Conservation (phyloP, 2,888 invertebrate species). For the Adelphocoris suturalis region DNA sequence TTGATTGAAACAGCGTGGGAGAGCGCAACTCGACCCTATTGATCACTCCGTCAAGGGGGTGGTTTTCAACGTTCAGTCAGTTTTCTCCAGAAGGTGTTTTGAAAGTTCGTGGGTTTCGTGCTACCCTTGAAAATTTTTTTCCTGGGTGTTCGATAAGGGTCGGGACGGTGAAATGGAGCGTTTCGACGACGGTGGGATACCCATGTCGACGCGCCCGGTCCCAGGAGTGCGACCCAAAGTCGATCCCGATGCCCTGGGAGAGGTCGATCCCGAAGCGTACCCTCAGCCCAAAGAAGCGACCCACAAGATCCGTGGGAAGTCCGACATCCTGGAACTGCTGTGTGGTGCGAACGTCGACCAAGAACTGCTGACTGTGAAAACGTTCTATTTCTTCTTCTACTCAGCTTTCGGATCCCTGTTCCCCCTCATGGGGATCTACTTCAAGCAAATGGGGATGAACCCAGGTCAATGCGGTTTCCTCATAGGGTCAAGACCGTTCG, state of each 20-base stretch:
- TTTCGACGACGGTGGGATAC: conserved; percentile 67
- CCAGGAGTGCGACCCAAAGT: conserved; percentile 84
- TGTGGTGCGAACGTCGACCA: conserved; percentile 91
- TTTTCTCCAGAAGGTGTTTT: conserved; percentile 18
- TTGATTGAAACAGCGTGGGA: neutral
- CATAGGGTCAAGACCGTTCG: conserved; percentile 97
- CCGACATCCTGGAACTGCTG: conserved; percentile 90
- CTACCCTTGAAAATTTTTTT: neutral
- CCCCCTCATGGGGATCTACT: conserved; percentile 98
- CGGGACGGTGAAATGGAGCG: conserved; percentile 9
- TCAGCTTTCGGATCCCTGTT: conserved; percentile 99
- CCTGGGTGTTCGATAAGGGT: neutral
- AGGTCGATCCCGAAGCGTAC: conserved; percentile 89
- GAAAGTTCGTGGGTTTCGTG: neutral
- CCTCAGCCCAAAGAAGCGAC: conserved; percentile 93
- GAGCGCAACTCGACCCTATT: conserved; percentile 30
- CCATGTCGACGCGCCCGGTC: conserved; percentile 57
- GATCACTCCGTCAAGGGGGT: neutral
- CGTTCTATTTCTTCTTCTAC: conserved; percentile 99
- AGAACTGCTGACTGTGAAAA: conserved; percentile 95
- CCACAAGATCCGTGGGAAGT: conserved; percentile 92
- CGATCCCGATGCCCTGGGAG: conserved; percentile 89
- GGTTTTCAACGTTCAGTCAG: neutral
- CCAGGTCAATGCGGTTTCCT: conserved; percentile 95
- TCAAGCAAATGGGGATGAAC: conserved; percentile 99